Base-by-base conservation (phyloP, 2,113 vertebrate species). In the Sceloporus undulatus region DNA sequence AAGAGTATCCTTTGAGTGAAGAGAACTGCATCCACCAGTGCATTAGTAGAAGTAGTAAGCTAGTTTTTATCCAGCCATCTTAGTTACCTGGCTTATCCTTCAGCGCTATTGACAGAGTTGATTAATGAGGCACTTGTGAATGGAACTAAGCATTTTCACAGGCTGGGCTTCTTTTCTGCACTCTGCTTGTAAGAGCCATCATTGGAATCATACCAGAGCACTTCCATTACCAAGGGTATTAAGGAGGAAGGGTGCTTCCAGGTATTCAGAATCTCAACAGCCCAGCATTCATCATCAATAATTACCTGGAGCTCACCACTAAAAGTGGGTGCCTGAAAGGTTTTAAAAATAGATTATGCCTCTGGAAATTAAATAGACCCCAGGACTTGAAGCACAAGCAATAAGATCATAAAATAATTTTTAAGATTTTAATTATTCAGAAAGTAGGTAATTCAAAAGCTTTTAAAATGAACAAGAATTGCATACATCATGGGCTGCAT, bases 281-380 rank as follows among this genome's bases (percentile, higher is more conserved):
- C 40, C 27, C 84, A 90, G 74, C 79, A 90, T 94, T 91, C 62
- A 5, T 94, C 90, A 95, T 68, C 88, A 92, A 62, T 87, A 94
- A 95, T 92, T 91, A 95, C 56, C 2, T 23, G 85, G 86, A 38
- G 90, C 71, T 89, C 18, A 2, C 59, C 71, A 77, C 34, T 86
- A 92, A 76, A 2, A 0, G 5, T 82, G 9, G 19, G 42, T 48
- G 56, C 9, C 8, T 90, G 85, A 19, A 54, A 78, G 85, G 82
- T 71, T 93, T 94, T 90, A 81, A 91, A 95, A 95, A 91, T 70
- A 94, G n/a, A 90, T 90, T 80, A 71, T 29, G 25, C 25, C 25
- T 16, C 59, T 18, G 16, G 10, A 62, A 62, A 62, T 62, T 14
- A 62, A 16, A 62, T 62, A 62, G 16, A 62, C 59, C 59, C 59